phyloP scores from a whole-genome alignment of 2,113 vertebrate species.

The Sander lucioperca region DNA sequence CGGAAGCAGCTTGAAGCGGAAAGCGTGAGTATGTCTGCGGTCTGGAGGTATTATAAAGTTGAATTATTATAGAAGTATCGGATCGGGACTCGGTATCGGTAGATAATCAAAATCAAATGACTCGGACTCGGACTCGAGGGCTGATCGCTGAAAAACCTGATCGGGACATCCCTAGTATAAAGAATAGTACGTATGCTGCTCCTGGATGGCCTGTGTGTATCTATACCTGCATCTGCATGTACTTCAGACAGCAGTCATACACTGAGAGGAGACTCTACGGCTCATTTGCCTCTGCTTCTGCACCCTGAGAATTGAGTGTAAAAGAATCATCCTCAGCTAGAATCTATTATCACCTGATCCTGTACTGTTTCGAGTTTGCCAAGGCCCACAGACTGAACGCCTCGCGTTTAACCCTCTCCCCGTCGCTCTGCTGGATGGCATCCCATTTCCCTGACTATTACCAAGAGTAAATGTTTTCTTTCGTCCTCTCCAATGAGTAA shows the following conservation, averaged over 20 bases:
- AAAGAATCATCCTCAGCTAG: slow-evolving; percentile 69
- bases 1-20: too few relatives aligned
- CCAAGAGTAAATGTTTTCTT: slow-evolving; percentile 86
- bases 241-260: slow-evolving; percentile 28
- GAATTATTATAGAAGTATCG: too few relatives aligned
- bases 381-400: slow-evolving; percentile 85
- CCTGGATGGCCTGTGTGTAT: slow-evolving; percentile 8
- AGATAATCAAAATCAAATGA: too few relatives aligned
- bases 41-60: too few relatives aligned
- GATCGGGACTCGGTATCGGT: too few relatives aligned
- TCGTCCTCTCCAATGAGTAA: slow-evolving; percentile 86
- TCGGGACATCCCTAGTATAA: too few relatives aligned
- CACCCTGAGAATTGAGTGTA: slow-evolving; percentile 61
- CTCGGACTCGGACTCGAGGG: too few relatives aligned
- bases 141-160: too few relatives aligned
- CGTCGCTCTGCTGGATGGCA: slow-evolving; percentile 77
- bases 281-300: slow-evolving; percentile 62
- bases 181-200: neutral
- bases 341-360: slow-evolving; percentile 86
- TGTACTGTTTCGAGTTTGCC: slow-evolving; percentile 74
- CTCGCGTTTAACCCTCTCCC: slow-evolving; percentile 87
- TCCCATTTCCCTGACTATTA: slow-evolving; percentile 73
- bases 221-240: slow-evolving; percentile 10
- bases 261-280: slow-evolving; percentile 41
- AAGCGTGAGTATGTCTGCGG: too few relatives aligned